Base-by-base conservation (phyloP, 2,888 invertebrate genomes). In the Nineta flava region DNA sequence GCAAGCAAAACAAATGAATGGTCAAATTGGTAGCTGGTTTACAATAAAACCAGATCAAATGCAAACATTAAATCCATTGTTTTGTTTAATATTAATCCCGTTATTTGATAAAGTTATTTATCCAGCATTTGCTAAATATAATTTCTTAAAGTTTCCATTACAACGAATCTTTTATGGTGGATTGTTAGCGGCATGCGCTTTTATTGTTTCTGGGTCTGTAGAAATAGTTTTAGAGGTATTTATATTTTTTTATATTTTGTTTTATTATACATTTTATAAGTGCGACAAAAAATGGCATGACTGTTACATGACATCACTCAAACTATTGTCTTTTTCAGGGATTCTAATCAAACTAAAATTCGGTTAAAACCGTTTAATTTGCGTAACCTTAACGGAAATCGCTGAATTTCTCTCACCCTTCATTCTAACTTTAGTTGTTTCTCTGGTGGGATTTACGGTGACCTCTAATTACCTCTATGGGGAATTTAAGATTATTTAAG, bases 11-110 rank as follows among this genome's bases (percentile, higher is more conserved):
- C 75, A 83, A 55, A 93, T 95, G 93, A 72, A 84, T 58, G 91
- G 92, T 19, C 73, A 79, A 53, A 26, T 45, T 21, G 71, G 91
- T 50, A 84, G 84, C 1, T 71, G 73, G 48, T 85, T 77, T 67
- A 74, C 77, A 0, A 68, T 91, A 15, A 83, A 91, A 57, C 92
- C 97, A 0, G 97, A 97, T 69, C 96, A 97, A 67, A 83, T 97
- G 81, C 93, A 93, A 73, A 86, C 93, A 51, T 66, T 93, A 2
- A 95, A 94, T 69, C 93, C 94, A 0, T 62, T 92, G 4, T 69
- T 93, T 34, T 88, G 94, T 57, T 68, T 95, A 17, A 48, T 81
- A 3, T 83, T 93, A 57, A 93, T 95, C 59, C 95, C 95, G 0
- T 60, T 88, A 0, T 90, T 87, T 60, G 83, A 87, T 65, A 75